A percentile compares a stretch with the other conserved stretches of the same genome.
Conservation (phyloP, 2,797 vertebrate species). For the Chrysocyon brachyurus region DNA sequence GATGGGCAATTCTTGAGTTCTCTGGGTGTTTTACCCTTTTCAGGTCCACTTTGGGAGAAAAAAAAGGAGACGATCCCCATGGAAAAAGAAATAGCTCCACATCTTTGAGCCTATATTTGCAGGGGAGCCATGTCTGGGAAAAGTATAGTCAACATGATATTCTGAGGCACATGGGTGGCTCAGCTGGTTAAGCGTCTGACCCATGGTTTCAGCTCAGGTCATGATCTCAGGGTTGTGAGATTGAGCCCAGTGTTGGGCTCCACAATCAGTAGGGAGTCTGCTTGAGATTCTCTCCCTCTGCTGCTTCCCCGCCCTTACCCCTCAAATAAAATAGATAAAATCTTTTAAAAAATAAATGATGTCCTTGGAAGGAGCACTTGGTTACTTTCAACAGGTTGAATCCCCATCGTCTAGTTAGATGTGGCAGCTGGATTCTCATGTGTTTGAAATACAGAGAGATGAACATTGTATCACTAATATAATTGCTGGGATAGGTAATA, state of each 20-base stretch:
- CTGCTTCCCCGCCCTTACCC: background rate
- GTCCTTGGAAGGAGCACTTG: background rate
- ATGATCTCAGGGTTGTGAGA: background rate
- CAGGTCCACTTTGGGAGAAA: background rate
- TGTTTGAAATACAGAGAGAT: background rate
- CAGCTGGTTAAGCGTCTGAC: background rate
- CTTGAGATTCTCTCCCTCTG: background rate
- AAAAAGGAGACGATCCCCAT: background rate
- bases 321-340: background rate
- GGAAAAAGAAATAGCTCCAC: background rate
- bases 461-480: background rate
- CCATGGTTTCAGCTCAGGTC: background rate
- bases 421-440: background rate
- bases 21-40: background rate
- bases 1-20: background rate
- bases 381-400: conserved; percentile 10
- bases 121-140: background rate
- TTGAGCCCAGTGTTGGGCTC: background rate
- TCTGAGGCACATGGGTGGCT: background rate
- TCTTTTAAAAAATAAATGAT: background rate
- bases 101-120: background rate
- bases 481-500: background rate
- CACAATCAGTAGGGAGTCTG: background rate
- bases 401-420: background rate
- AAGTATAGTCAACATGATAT: background rate